Conservation (phyloP, 2,797 vertebrate genomes). For the Tinamus major region DNA sequence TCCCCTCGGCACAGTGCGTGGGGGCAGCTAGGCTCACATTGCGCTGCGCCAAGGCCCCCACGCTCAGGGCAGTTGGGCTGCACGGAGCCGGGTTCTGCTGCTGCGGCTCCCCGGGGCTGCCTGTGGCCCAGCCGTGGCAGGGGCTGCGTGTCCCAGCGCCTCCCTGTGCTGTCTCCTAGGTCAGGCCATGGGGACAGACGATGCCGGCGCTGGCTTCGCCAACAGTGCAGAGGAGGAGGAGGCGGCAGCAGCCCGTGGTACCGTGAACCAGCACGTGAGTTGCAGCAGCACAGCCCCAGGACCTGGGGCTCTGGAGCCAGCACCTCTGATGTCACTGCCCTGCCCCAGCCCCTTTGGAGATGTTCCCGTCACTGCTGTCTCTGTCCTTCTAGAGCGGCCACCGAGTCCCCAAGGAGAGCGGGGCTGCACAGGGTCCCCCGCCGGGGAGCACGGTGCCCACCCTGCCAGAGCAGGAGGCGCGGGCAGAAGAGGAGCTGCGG, state of each 20-base stretch:
- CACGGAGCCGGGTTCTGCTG: not conserved
- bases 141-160: not conserved
- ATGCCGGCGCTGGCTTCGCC: slow-evolving; percentile 76
- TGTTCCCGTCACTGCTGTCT: not conserved
- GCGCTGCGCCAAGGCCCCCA: not conserved
- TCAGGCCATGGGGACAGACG: slow-evolving; percentile 28
- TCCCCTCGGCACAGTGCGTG: too few species aligned
- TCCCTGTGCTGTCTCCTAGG: slow-evolving; percentile 66
- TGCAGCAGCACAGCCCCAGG: rapidly evolving
- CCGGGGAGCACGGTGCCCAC: rapidly evolving
- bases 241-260: slow-evolving; percentile 69
- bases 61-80: not conserved
- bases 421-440: not conserved
- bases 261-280: slow-evolving; percentile 70
- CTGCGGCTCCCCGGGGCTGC: not conserved
- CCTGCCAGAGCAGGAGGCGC: slow-evolving; percentile 78
- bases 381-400: slow-evolving; percentile 63
- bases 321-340: too few species aligned
- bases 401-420: slow-evolving; percentile 29
- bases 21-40: not conserved
- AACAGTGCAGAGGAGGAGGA: slow-evolving; percentile 83
- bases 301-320: not conserved
- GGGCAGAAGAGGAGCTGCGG: slow-evolving; percentile 84
- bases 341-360: not conserved
- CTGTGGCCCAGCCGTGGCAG: rapidly evolving